These are phyloP conservation scores for Trissonchulus sp. DNA, from an alignment of 2,888 invertebrate species.

Conservation along the genomic window DNA sequence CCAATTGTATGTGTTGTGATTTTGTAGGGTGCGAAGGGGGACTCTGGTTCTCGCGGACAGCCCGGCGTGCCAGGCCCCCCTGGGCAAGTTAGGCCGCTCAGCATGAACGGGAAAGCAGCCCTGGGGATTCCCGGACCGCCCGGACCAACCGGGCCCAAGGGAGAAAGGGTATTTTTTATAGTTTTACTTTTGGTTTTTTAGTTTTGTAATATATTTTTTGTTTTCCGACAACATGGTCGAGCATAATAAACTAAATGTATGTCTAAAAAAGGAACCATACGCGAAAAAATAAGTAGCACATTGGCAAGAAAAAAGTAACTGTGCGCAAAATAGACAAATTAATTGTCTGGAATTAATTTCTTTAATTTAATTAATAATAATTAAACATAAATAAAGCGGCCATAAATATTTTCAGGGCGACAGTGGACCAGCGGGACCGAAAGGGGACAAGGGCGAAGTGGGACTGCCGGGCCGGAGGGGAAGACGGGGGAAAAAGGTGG, in stretches of 20 bases:
- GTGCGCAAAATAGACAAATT: neutral
- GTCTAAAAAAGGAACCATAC: too few species aligned
- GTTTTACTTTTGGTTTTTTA: too few species aligned
- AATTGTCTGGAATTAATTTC: neutral
- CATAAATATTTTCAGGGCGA: slow-evolving; percentile 3
- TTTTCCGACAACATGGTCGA: too few species aligned
- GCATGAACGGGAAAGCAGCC: slow-evolving; percentile 2
- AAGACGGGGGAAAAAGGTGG: neutral
- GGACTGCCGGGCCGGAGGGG: neutral
- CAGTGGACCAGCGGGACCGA: neutral
- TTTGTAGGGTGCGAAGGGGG: neutral
- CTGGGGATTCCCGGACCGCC: neutral
- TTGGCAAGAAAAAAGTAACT: too few species aligned
- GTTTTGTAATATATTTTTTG: too few species aligned
- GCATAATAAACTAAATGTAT: too few species aligned
- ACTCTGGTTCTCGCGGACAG: neutral
- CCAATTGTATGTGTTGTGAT: too few species aligned
- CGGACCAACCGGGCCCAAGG: neutral
- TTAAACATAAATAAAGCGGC: neutral
- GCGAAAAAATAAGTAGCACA: too few species aligned
- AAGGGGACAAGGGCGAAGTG: neutral
- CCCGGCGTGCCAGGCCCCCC: neutral
- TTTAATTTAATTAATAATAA: neutral
- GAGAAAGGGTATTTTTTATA: slow-evolving; percentile 20
- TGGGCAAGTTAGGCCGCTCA: slow-evolving; percentile 3